A percentile compares a stretch with the other conserved stretches of the same genome.
Evolutionary conservation across 92 coral and sea anemone species (phyloP).

Genomic region (Paragorgia papillata): DNA sequence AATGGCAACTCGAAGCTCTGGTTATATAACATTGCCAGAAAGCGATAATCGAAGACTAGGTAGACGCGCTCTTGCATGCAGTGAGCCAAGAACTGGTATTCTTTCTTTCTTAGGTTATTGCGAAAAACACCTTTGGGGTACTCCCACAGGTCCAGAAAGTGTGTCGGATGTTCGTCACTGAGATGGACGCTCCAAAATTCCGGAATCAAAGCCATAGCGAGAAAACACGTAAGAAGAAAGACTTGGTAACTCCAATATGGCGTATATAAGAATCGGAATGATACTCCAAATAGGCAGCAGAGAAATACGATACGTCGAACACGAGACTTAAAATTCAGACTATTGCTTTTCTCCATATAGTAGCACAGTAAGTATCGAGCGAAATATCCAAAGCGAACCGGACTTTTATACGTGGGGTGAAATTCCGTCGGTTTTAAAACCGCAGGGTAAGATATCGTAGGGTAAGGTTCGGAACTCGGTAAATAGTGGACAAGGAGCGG

Average conservation of each 20-base stretch:
- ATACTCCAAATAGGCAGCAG: constrained; percentile 7
- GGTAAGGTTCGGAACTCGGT: constrained; percentile 52
- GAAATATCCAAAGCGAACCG: constrained; percentile 45
- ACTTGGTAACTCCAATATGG: constrained; percentile 1
- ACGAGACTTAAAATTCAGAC: constrained; percentile 41
- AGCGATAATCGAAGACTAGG: constrained; percentile 33
- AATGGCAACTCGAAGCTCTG: constrained; percentile 34
- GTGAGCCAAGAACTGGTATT: constrained; percentile 52
- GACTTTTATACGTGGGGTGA: constrained; percentile 49
- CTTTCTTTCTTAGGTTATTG: constrained; percentile 31
- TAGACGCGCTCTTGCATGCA: constrained; percentile 52
- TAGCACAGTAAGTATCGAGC: constrained; percentile 48
- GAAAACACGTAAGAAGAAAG: neutral
- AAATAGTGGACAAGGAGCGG: constrained; percentile 55
- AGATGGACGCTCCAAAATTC: constrained; percentile 49
- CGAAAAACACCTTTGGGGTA: constrained; percentile 57
- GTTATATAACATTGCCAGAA: constrained; percentile 32
- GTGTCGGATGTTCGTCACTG: constrained; percentile 26
- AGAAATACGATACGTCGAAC: constrained; percentile 44
- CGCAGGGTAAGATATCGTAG: constrained; percentile 20
- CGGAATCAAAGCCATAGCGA: constrained; percentile 27
- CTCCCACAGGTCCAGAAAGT: constrained; percentile 41
- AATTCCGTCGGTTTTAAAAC: constrained; percentile 37
- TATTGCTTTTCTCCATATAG: constrained; percentile 29
- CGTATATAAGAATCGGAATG: constrained; percentile 38